phyloP scores from a whole-genome alignment of 2,888 invertebrate genomes.

The Leptopilina syphax region DNA sequence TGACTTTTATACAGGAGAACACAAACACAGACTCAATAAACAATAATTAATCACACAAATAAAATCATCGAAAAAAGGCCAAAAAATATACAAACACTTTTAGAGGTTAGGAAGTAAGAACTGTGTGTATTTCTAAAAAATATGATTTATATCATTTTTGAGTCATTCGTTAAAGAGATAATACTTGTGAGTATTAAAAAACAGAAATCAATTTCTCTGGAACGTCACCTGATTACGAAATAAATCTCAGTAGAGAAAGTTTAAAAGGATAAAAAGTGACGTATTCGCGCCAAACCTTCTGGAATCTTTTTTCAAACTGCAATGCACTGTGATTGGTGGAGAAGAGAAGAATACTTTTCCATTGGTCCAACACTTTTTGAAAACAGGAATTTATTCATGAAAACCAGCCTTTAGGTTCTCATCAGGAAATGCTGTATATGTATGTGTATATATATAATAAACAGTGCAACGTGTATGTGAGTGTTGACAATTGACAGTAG shows the following conservation, averaged over 20 bases:
- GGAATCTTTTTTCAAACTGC: not conserved
- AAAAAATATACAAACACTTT: not conserved
- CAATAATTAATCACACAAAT: constrained; percentile 3
- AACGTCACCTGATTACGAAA: constrained; percentile 30
- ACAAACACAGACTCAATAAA: not conserved
- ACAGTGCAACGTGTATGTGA: not conserved
- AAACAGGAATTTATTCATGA: not conserved
- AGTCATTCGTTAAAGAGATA: not conserved
- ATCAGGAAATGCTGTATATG: not conserved
- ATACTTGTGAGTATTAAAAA: not conserved
- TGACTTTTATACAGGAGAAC: constrained; percentile 13
- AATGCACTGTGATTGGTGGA: not conserved
- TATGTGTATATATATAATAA: not conserved
- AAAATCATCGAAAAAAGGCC: too few species aligned
- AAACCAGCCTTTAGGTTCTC: not conserved
- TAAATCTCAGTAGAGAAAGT: too few species aligned
- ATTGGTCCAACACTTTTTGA: not conserved
- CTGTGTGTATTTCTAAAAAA: not conserved
- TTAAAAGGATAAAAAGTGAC: too few species aligned
- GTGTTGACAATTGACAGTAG: not conserved
- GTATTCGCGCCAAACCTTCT: constrained; percentile 1
- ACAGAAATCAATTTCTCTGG: not conserved
- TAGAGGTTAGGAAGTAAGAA: constrained; percentile 1
- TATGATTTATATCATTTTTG: not conserved
- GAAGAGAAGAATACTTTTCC: not conserved